Conservation (phyloP, 2,797 vertebrate genomes). For the Sebastes oblongus region DNA sequence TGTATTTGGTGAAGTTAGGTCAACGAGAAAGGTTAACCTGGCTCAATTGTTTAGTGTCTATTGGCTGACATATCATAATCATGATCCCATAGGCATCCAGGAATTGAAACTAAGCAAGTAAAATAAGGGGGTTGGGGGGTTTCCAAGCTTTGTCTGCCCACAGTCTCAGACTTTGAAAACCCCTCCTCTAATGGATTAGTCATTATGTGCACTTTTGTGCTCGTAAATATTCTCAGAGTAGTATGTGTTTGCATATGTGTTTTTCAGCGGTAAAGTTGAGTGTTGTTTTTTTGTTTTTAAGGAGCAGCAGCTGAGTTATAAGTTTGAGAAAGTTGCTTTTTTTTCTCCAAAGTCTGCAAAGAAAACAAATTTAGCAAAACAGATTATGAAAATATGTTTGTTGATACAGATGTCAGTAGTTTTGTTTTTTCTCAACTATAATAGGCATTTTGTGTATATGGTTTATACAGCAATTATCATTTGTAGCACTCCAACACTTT, state of each 20-base stretch:
- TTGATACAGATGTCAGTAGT: not conserved
- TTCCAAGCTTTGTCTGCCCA: not conserved
- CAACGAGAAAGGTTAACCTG: not conserved
- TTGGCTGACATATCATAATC: too few relatives aligned
- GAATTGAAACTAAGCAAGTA: too few relatives aligned
- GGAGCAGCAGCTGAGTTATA: conserved; percentile 64
- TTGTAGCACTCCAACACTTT: not conserved
- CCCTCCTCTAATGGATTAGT: not conserved
- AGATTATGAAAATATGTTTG: not conserved
- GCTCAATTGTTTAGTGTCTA: too few relatives aligned
- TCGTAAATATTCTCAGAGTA: conserved; percentile 25
- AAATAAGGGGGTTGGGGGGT: too few relatives aligned
- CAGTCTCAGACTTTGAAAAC: not conserved
- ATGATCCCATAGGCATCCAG: too few relatives aligned
- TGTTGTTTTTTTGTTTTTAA: conserved; percentile 59
- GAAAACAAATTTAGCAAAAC: not conserved
- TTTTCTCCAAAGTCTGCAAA: not conserved
- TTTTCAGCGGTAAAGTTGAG: conserved; percentile 11
- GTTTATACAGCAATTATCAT: not conserved
- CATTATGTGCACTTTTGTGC: conserved; percentile 37
- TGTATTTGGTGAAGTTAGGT: not conserved
- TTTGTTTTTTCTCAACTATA: not conserved
- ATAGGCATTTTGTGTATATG: not conserved
- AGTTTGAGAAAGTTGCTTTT: not conserved
- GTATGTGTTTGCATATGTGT: conserved; percentile 7